Evolutionary conservation across 2,113 vertebrate species (phyloP).

Genomic region (Gallinago media): DNA sequence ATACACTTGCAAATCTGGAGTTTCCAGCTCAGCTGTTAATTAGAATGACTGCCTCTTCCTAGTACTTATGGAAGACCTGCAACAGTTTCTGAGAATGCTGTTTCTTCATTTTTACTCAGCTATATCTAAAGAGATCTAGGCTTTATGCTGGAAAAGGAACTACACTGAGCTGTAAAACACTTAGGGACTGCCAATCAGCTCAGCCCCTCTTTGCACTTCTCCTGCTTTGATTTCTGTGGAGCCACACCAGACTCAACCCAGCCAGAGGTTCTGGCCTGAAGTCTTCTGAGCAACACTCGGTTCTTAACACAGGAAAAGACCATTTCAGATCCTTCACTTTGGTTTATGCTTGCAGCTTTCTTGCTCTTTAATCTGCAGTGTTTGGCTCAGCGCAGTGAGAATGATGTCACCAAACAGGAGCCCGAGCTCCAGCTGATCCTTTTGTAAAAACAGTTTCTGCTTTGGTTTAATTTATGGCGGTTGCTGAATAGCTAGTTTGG

Average conservation of each 20-base stretch:
- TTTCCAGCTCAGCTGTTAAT: background rate
- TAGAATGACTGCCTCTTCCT: background rate
- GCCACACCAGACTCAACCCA: background rate
- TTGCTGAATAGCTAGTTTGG: background rate
- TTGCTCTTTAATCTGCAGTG: constrained; percentile 18
- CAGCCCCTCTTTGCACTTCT: background rate
- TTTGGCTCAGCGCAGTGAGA: background rate
- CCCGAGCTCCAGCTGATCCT: background rate
- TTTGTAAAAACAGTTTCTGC: constrained; percentile 23
- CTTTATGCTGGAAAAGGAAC: background rate
- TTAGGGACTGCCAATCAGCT: background rate
- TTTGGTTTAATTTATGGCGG: constrained; percentile 17
- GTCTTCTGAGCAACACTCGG: background rate
- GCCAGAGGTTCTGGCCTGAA: background rate
- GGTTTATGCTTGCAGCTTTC: constrained; percentile 9
- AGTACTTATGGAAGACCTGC: background rate
- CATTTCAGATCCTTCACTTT: background rate
- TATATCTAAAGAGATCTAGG: background rate
- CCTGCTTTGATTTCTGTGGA: background rate
- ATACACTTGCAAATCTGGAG: background rate
- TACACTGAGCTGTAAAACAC: background rate
- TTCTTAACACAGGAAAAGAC: background rate
- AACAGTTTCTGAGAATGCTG: background rate
- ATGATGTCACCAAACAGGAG: constrained; percentile 19
- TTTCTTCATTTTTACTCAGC: background rate